phyloP scores from a whole-genome alignment of 1,140 invertebrate species.

The Orchestia grillus region DNA sequence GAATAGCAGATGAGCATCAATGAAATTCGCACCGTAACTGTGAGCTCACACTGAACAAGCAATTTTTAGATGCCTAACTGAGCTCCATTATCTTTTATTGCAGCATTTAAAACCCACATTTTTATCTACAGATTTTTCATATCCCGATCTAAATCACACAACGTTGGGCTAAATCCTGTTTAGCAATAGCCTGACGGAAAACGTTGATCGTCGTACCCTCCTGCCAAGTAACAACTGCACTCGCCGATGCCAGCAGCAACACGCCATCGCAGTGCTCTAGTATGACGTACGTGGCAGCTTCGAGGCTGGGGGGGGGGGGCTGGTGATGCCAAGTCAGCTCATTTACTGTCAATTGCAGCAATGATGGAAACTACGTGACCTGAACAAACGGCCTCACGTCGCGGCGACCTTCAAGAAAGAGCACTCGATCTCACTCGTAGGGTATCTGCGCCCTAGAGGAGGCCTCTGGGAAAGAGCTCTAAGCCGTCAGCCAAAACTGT shows the following conservation, averaged over 20 bases:
- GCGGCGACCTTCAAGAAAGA: background rate
- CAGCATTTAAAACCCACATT: too few relatives aligned
- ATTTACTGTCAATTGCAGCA: background rate
- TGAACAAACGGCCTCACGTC: background rate
- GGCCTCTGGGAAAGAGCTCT: background rate
- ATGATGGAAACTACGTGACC: background rate
- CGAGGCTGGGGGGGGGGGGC: background rate
- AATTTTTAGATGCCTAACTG: too few relatives aligned
- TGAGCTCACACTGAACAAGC: too few relatives aligned
- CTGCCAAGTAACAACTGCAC: background rate
- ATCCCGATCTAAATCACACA: too few relatives aligned
- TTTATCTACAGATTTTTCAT: too few relatives aligned
- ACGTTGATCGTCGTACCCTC: background rate
- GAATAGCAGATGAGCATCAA: too few relatives aligned
- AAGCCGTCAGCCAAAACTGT: too few relatives aligned
- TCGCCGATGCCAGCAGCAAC: background rate
- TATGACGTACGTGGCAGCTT: background rate
- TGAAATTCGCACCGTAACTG: too few relatives aligned
- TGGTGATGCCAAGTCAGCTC: background rate
- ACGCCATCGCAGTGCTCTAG: too few relatives aligned
- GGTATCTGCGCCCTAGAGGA: background rate
- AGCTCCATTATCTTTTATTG: too few relatives aligned
- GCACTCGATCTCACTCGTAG: background rate
- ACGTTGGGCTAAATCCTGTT: background rate
- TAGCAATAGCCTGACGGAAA: background rate